Percentiles rank a stretch among this genome's conserved stretches.
phyloP scores from a whole-genome alignment of 2,113 vertebrate genomes.

The Lophius piscatorius region DNA sequence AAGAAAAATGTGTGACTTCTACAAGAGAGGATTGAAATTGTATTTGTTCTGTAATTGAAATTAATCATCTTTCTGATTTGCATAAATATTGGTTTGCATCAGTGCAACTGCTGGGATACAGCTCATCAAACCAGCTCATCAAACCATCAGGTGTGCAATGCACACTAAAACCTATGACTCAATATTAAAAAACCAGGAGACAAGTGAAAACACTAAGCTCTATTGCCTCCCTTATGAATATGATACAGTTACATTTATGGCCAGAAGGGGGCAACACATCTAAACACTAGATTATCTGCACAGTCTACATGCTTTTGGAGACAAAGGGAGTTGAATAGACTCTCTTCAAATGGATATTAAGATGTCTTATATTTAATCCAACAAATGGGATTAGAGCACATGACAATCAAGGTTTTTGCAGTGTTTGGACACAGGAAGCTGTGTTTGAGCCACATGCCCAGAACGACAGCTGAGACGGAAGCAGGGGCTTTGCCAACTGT shows the following conservation, averaged over 20 bases:
- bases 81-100: slow-evolving; percentile 11
- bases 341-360: slow-evolving; percentile 19
- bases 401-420: slow-evolving; percentile 3
- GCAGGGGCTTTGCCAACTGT: slow-evolving; percentile 61
- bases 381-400: slow-evolving; percentile 42
- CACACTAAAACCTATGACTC: too few species aligned
- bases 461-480: slow-evolving; percentile 69
- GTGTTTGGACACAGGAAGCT: slow-evolving; percentile 57
- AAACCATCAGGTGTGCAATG: too few species aligned
- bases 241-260: slow-evolving; percentile 30
- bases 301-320: slow-evolving; percentile 2
- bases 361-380: slow-evolving; percentile 46
- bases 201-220: background rate
- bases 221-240: background rate
- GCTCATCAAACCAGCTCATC: too few species aligned
- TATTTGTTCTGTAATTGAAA: background rate
- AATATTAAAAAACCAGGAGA: slow-evolving; percentile 2
- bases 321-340: background rate
- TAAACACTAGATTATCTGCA: slow-evolving; percentile 23
- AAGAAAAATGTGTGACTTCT: too few species aligned
- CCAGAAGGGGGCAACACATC: slow-evolving; percentile 77
- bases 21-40: too few species aligned
- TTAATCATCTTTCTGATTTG: background rate
- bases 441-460: slow-evolving; percentile 60
- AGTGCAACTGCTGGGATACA: slow-evolving; percentile 17